Conservation (phyloP, 2,888 invertebrate species). For the Cephus spinipes region DNA sequence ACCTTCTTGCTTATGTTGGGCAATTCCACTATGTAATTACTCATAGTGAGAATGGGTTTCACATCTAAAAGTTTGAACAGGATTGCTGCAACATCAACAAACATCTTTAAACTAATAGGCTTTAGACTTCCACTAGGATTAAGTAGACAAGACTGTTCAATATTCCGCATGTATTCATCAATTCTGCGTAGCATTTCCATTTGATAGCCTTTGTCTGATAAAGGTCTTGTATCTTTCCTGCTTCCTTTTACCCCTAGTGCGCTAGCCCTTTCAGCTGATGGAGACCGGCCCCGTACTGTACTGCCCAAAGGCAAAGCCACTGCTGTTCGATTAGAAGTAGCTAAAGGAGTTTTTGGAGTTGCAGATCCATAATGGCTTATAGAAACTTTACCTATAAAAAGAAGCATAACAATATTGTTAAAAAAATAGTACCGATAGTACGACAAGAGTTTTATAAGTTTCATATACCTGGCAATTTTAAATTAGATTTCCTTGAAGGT, state of each 20-base stretch:
- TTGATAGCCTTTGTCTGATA: slow-evolving; percentile 57
- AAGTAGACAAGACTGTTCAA: slow-evolving; percentile 41
- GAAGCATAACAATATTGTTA: neutral
- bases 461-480: slow-evolving; percentile 43
- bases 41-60: slow-evolving; percentile 43
- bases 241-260: slow-evolving; percentile 40
- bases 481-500: slow-evolving; percentile 37
- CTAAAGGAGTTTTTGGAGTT: slow-evolving; percentile 36
- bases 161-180: slow-evolving; percentile 48
- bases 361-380: slow-evolving; percentile 26
- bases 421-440: neutral
- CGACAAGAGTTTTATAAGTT: neutral
- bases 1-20: slow-evolving; percentile 69
- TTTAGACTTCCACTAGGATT: slow-evolving; percentile 55
- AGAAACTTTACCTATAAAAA: slow-evolving; percentile 25
- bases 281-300: slow-evolving; percentile 40
- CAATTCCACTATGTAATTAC: slow-evolving; percentile 65
- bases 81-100: slow-evolving; percentile 51
- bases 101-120: slow-evolving; percentile 56
- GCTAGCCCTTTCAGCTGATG: slow-evolving; percentile 53
- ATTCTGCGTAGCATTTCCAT: slow-evolving; percentile 50
- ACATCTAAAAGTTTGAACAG: slow-evolving; percentile 47
- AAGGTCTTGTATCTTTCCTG: slow-evolving; percentile 54
- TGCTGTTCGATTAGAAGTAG: slow-evolving; percentile 19
- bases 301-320: slow-evolving; percentile 28